Evolutionary conservation across 1,140 invertebrate genomes (phyloP).

Genomic region (Plutomurus gul): DNA sequence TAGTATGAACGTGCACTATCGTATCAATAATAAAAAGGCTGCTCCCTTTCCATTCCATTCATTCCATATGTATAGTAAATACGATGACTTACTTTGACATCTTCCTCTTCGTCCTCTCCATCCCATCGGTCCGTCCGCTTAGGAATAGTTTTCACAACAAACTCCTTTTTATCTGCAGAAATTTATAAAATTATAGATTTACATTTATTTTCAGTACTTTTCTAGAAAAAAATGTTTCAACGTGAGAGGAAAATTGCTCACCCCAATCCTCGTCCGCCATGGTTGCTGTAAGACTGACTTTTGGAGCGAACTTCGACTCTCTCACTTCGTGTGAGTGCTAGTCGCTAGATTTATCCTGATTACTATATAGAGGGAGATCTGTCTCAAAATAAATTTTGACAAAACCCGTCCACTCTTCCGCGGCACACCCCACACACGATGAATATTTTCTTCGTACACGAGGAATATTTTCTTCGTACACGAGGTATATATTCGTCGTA

Average conservation of each 20-base stretch:
- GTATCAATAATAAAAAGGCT: conserved; percentile 47
- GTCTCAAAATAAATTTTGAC: no score
- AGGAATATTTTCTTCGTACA: no score
- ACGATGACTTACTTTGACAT: conserved; percentile 71
- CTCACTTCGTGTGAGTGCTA: no score
- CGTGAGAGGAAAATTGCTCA: conserved; percentile 29
- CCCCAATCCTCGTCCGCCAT: conserved; percentile 49
- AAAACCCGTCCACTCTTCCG: no score
- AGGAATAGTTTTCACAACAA: conserved; percentile 42
- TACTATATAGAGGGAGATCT: no score
- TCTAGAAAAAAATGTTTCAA: background rate
- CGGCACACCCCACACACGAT: no score
- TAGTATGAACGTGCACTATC: no score
- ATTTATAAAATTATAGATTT: background rate
- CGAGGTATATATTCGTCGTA: no score
- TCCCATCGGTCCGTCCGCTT: conserved; percentile 72
- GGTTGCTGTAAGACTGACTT: conserved; percentile 3
- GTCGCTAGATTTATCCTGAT: background rate
- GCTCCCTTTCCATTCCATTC: background rate
- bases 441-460: no score
- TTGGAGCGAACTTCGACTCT: background rate
- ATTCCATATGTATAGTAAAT: background rate
- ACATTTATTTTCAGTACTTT: background rate
- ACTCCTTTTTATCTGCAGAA: conserved; percentile 35
- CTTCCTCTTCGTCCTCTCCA: conserved; percentile 83